Evolutionary conservation across 2,888 invertebrate species (phyloP), one percentile per base, ranked within the genome.

Genomic region (Pimpla rufipes): DNA sequence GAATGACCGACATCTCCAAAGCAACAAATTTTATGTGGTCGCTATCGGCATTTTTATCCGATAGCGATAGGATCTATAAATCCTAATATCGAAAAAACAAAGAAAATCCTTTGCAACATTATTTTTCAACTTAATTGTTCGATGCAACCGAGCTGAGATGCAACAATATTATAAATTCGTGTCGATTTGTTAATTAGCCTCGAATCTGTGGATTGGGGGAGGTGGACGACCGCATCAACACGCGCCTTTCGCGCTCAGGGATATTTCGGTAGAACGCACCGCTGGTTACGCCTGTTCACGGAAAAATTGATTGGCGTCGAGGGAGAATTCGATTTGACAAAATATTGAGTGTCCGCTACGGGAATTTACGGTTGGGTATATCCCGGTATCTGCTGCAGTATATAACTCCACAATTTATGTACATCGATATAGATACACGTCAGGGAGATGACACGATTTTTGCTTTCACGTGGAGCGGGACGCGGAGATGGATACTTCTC

Each of bases 131-230:
- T 29, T 5, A 29, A 29, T 2, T 29, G 2, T 29, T 5, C 29
- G 7, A 45, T 21, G 23, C 35, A 42, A 18, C 13, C n/a, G 37
- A 16, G 18, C 16, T 62, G 37, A 16, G 50, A 52, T 18, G 2
- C 18, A 11, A 40, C 5, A 29, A 21, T 55, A 21, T 75, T 75
- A 55, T 66, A 29, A 21, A 66, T 42, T 75, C 52, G 11, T 52
- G 55, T 52, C 75, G 40, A 75, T 55, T 75, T 64, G 55, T 66
- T 75, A 66, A 66, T 75, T 75, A 66, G 23, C n/a, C 37, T 52
- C 40, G 13, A 23, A 37, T 55, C 55, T 37, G 70, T 13, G 23
- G n/a, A n/a, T n/a, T 8, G 23, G n/a, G 23, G n/a, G 23, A 57
- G 57, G 29, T 13, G 13, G 57, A 23, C 42, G 40, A 18, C 40